Percentiles rank a stretch among this genome's conserved stretches.
Evolutionary conservation across 2,888 invertebrate species (phyloP).

Genomic region (Epirrhoe tristata): DNA sequence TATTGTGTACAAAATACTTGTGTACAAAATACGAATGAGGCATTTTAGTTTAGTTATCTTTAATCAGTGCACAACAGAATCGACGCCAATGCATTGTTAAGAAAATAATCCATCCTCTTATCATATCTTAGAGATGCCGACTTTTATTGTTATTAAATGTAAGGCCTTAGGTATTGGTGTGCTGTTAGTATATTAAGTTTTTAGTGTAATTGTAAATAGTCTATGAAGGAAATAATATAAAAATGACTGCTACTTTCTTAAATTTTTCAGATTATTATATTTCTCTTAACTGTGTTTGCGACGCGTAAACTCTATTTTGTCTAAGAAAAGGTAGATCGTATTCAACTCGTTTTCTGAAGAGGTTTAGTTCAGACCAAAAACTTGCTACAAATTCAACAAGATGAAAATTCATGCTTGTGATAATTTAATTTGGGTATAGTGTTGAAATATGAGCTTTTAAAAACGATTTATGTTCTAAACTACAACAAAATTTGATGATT

Average conservation of each 20-base stretch:
- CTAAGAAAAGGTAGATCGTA: not conserved
- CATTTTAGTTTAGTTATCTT: no score
- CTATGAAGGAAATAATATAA: not conserved
- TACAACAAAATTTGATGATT: no score
- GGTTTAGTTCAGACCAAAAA: no score
- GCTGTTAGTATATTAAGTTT: conserved; percentile 1
- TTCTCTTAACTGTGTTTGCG: not conserved
- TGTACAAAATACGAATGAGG: no score
- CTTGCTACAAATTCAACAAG: no score
- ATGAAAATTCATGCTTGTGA: no score
- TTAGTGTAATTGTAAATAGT: not conserved
- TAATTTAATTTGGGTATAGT: no score
- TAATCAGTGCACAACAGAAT: no score
- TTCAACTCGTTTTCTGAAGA: not conserved
- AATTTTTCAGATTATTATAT: not conserved
- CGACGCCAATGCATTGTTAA: no score
- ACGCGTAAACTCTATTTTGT: not conserved
- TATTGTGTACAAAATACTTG: no score
- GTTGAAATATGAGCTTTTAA: no score
- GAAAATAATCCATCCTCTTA: not conserved
- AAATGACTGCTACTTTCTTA: not conserved
- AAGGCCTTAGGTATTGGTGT: not conserved
- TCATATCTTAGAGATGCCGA: not conserved
- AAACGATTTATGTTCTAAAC: no score
- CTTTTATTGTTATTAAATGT: not conserved